Evolutionary conservation across 2,113 vertebrate species (phyloP).

Genomic region (Eonycteris spelaea): DNA sequence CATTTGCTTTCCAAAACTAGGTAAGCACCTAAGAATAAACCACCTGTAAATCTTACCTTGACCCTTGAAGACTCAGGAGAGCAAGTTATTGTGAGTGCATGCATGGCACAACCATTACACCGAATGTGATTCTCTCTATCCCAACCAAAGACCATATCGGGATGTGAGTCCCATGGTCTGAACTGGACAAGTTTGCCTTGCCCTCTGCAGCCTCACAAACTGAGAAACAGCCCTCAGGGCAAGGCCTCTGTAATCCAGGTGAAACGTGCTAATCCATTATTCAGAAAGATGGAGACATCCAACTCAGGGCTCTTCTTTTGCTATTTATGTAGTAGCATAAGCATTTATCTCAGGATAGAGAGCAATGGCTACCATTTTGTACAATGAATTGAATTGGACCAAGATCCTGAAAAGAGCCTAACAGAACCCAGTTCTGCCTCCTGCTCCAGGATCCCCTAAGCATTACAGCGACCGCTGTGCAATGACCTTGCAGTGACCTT

Average conservation of each 20-base stretch:
- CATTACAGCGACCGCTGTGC: background rate
- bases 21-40: background rate
- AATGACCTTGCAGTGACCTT: background rate
- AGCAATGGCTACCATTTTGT: background rate
- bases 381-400: background rate
- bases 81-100: background rate
- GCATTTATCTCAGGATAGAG: background rate
- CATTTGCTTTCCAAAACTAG: background rate
- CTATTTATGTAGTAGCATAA: background rate
- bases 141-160: background rate
- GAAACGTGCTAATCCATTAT: background rate
- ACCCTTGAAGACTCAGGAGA: background rate
- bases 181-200: no score
- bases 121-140: background rate
- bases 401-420: background rate
- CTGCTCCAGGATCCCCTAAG: background rate
- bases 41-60: background rate
- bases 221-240: background rate
- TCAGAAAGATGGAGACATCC: background rate
- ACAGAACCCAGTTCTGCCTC: background rate
- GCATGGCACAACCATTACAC: accelerated
- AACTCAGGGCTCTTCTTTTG: background rate
- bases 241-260: background rate
- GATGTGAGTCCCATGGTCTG: background rate
- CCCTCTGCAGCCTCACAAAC: background rate